Evolutionary conservation across 2,888 invertebrate species (phyloP).

Genomic region (Apamea sordens): DNA sequence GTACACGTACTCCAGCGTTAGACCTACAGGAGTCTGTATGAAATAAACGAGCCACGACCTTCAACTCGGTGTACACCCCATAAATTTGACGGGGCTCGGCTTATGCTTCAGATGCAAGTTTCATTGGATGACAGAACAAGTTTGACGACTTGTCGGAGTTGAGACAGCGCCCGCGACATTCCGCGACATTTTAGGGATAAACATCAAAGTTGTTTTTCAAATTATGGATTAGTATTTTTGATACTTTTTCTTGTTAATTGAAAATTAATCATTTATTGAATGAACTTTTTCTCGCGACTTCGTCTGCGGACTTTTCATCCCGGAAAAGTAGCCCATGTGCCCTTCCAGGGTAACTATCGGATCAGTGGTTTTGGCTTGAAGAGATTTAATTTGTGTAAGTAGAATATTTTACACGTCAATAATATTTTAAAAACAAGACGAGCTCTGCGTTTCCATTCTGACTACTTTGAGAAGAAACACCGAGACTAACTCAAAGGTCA

Average conservation of each 20-base stretch:
- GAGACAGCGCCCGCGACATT: slow-evolving; percentile 34
- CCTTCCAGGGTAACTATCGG: neutral
- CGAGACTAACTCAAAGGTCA: neutral
- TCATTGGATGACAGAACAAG: slow-evolving; percentile 46
- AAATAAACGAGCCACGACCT: too few relatives aligned
- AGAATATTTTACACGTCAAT: neutral
- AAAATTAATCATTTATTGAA: neutral
- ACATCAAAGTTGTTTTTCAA: slow-evolving; percentile 27
- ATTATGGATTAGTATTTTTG: slow-evolving; percentile 1
- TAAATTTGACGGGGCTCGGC: slow-evolving; percentile 27
- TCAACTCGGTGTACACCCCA: slow-evolving; percentile 18
- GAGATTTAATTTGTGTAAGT: too few relatives aligned
- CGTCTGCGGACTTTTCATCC: neutral
- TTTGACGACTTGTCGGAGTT: slow-evolving; percentile 58
- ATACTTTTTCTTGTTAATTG: neutral
- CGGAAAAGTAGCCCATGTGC: neutral
- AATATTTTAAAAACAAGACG: too few relatives aligned
- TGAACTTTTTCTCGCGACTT: neutral
- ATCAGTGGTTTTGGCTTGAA: neutral
- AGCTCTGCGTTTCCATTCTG: too few relatives aligned
- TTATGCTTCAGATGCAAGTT: slow-evolving; percentile 53
- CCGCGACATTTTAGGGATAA: slow-evolving; percentile 43
- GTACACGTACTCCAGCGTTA: too few relatives aligned
- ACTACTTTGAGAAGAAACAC: too few relatives aligned
- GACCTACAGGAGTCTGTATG: too few relatives aligned